These are phyloP conservation scores for Thalassarche chlororhynchos DNA, from an alignment of 2,113 vertebrate genomes.

Conservation along the genomic window DNA sequence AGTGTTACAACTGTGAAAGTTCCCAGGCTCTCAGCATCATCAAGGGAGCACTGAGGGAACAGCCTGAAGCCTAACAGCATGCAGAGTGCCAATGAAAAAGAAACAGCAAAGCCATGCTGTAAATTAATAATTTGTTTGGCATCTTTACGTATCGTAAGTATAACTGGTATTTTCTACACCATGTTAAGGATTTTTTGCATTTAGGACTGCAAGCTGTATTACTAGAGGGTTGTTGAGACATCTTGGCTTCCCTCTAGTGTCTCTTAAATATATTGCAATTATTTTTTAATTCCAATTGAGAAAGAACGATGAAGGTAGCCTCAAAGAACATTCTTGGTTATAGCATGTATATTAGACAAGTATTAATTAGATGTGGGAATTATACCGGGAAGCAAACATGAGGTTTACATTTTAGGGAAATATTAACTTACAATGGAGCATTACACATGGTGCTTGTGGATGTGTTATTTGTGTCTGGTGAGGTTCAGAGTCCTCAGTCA, in stretches of 20 bases:
- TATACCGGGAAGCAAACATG: background rate
- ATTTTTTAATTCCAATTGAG: background rate
- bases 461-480: background rate
- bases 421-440: background rate
- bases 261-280: slow-evolving; percentile 9
- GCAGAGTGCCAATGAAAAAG: background rate
- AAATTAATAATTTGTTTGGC: background rate
- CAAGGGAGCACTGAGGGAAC: background rate
- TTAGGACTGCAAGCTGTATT: background rate
- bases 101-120: background rate
- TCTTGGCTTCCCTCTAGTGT: slow-evolving; percentile 43
- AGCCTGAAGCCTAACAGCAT: background rate
- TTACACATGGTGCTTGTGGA: background rate
- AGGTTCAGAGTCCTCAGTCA: background rate
- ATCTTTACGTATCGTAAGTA: background rate
- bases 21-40: background rate
- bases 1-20: slow-evolving; percentile 65
- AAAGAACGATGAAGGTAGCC: background rate
- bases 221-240: background rate
- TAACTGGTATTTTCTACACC: background rate
- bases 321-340: background rate
- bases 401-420: background rate
- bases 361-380: background rate
- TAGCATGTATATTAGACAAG: background rate
- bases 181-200: background rate